Evolutionary conservation across 2,113 vertebrate species (phyloP), one percentile per base, ranked within the genome.

Genomic region (Euleptes europaea): DNA sequence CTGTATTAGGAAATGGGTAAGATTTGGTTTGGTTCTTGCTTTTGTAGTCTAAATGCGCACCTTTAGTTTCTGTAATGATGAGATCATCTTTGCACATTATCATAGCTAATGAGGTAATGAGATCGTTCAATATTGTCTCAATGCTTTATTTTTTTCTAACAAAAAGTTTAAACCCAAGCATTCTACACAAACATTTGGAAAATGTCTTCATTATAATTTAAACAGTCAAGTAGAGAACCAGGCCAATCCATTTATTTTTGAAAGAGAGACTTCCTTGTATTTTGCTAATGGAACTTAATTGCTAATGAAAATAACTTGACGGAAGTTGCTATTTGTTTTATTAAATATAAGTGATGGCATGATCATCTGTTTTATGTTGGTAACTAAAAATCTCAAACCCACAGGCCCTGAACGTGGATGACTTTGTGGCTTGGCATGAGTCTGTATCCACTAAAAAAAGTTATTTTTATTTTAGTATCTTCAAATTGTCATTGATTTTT

Each of bases 401-500:
- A 80, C 23, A 86, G 87, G 7, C 82, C 86, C 78, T 82, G 85
- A 85, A 79, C 7, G 63, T 78, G 49, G 78, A 9, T 38, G 12
- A 47, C 85, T 84, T 90, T 88, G 87, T 89, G 88, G 28, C 3
- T 84, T 92, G 91, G 72, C 66, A 86, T 14, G 7, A 63, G 33
- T 74, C 23, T 91, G 35, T 66, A 9, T 86, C 87, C 31, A 54
- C 49, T 49, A 69, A 89, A 92, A 44, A 94, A 74, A 86, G 87
- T 57, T 88, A 63, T 90, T 94, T 91, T 91, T 7, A 84, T 90
- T 91, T 93, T 88, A 82, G 84, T 88, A 80, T 85, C 85, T 82
- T 85, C 91, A 93, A 93, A 82, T 78, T 90, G 70, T 63, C 78
- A 92, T 92, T 94, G 91, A 90, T 93, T 93, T 91, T 87, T 71